phyloP scores from a whole-genome alignment of 2,113 vertebrate genomes.

The Terrapene triunguis region DNA sequence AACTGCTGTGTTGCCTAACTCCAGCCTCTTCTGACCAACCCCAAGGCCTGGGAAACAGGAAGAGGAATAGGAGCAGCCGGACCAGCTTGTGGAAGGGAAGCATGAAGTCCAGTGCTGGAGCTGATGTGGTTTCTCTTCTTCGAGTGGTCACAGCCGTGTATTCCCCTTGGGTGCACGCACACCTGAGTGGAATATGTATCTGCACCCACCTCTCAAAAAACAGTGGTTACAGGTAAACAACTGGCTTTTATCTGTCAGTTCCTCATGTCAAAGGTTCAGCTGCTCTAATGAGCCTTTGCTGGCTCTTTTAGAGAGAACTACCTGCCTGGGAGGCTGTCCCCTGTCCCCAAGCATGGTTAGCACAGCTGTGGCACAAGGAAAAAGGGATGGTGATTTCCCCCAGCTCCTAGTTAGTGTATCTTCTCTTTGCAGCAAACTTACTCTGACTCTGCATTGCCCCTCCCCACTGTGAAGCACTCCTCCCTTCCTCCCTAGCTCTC shows the following conservation, averaged over 20 bases:
- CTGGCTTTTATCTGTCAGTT: too few relatives aligned
- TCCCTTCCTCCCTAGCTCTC: too few relatives aligned
- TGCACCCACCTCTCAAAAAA: not conserved
- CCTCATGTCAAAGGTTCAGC: not conserved
- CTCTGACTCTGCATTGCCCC: not conserved
- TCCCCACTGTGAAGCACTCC: not conserved
- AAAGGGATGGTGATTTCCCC: not conserved
- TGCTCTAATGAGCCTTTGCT: not conserved
- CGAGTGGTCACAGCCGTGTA: not conserved
- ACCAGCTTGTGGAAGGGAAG: not conserved
- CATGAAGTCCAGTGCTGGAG: not conserved
- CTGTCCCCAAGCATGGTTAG: too few relatives aligned
- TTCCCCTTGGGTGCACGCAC: not conserved
- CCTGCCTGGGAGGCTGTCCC: too few relatives aligned
- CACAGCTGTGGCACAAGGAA: too few relatives aligned
- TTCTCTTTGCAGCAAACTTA: not conserved
- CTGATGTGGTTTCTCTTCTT: not conserved
- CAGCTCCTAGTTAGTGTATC: not conserved
- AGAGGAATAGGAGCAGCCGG: not conserved
- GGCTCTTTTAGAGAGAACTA: not conserved
- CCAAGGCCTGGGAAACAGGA: not conserved
- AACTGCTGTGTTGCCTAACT: not conserved
- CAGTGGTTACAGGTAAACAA: not conserved
- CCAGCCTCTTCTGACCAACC: not conserved
- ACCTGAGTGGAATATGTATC: not conserved